Base-by-base conservation (phyloP, 2,113 vertebrate species). In the Speoplatyrhinus poulsoni region DNA sequence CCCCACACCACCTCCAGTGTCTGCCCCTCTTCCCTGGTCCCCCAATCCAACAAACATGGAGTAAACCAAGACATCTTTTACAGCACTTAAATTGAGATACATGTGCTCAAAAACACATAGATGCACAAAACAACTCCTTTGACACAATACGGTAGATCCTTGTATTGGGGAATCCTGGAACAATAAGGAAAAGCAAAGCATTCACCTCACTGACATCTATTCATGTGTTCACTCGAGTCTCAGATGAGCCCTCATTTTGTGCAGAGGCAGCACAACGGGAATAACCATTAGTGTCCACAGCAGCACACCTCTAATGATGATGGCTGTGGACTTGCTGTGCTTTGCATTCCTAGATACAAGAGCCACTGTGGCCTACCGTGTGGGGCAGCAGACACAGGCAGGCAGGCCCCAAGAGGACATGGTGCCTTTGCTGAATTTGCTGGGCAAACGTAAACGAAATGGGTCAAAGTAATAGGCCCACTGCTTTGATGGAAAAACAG, bases 251-350 rank as follows among this genome's bases (percentile, higher is more conserved):
- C 6, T 46, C 46, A 66, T 76, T 91, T 91, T 86, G 80, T 92
- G 90, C 88, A 32, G 82, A 86, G 79, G 77, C 80, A 87, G 92
- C 92, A 92, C 70, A 91, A 88, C n/a, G 12, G 75, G 78, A 75
- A 82, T 76, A 15, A 69, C 80, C 88, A 89, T 90, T 89, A 89
- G 75, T 68, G 86, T 92, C 86, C 72, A 64, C 69, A 68, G 76
- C 49, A 13, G 62, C 60, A 16, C 36, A 57, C 52, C 75, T 75
- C 69, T 92, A 92, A 92, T 91, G 89, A 90, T 89, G 88, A 90
- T 89, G 86, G 87, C 83, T 85, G 72, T 79, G 76, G 78, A 85
- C 79, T 86, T 91, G 87, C 89, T 89, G 79, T 41, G 79, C 82
- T 80, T 47, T 79, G 88, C 86, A 88, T 85, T 89, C 68, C 81